Evolutionary conservation across 2,797 vertebrate genomes (phyloP).

Genomic region (Onychomys leucogaster): DNA sequence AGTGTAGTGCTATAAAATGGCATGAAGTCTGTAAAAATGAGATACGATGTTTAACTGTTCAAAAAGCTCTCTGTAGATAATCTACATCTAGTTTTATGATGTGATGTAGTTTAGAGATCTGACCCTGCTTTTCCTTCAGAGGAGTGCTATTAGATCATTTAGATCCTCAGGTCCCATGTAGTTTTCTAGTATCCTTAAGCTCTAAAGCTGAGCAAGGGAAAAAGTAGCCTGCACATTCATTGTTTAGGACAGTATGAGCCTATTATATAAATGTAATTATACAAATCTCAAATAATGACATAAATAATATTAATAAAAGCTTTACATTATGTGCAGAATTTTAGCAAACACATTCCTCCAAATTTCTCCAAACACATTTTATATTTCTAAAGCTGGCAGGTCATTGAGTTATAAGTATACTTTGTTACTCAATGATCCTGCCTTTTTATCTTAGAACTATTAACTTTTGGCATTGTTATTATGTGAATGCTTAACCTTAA

Average conservation of each 20-base stretch:
- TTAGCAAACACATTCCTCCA: neutral
- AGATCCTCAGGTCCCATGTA: neutral
- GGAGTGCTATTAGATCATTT: neutral
- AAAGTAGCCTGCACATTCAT: constrained; percentile 43
- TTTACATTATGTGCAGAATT: constrained; percentile 36
- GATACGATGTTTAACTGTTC: neutral
- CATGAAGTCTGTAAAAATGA: neutral
- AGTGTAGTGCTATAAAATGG: neutral
- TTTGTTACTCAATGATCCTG: neutral
- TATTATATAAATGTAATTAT: constrained; percentile 42
- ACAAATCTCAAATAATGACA: constrained; percentile 55
- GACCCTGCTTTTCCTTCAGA: neutral
- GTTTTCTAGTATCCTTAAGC: neutral
- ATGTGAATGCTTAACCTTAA: neutral
- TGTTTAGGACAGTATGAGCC: constrained; percentile 16
- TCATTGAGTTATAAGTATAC: constrained; percentile 37
- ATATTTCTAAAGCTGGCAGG: constrained; percentile 58
- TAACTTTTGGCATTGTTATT: constrained; percentile 1
- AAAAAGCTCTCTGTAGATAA: neutral
- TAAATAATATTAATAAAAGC: constrained; percentile 70
- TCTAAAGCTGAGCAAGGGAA: neutral
- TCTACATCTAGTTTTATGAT: neutral
- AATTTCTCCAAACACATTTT: neutral
- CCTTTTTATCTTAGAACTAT: constrained; percentile 31
- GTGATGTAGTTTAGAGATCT: neutral